Base-by-base conservation (phyloP, 2,113 vertebrate species). In the Poicephalus gulielmi region DNA sequence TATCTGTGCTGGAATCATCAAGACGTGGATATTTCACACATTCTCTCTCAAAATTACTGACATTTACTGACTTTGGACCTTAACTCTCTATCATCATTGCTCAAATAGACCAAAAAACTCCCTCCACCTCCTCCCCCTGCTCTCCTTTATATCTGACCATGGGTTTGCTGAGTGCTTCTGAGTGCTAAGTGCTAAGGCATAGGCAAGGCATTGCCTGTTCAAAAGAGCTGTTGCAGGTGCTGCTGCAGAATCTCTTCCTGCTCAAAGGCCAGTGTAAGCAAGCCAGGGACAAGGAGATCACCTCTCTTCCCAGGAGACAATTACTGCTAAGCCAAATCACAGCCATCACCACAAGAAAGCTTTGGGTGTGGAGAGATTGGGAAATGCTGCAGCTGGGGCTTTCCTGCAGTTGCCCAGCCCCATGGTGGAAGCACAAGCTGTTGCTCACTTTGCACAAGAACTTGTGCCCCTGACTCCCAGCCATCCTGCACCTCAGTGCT, bases 1-100 rank as follows among this genome's bases (percentile, higher is more conserved):
- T 96, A 66, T 98, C 98, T 78, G 92, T 43, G 49, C 98, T 98
- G 76, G 30, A 86, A 96, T 67, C 90, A 83, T 63, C 67, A n/a
- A 92, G 39, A 96, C 10, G 3, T 13, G 31, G 20, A 39, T 60
- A 60, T 91, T 82, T 95, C 68, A 90, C 23, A 69, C 22, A 53
- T 44, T 85, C 4, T 33, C 6, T 57, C 49, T 78, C 73, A 39
- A 64, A 80, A 70, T 81, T 31, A 22, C 43, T 53, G 17, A 6
- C 15, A 12, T 71, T 87, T 11, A 27, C 11, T 43, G 14, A 68
- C 68, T 22, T 78, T 63, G 64, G 44, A 63, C 22, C 30, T 75
- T 39, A 49, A 14, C 9, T 46, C 60, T 57, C 66, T 50, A 47
- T 37, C 27, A 50, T 13, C 2, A 1, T 28, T 9, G 10, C 43